Evolutionary conservation across 1,140 invertebrate species (phyloP), one percentile per base, ranked within the genome.

Genomic region (Drosophila pruinosa): DNA sequence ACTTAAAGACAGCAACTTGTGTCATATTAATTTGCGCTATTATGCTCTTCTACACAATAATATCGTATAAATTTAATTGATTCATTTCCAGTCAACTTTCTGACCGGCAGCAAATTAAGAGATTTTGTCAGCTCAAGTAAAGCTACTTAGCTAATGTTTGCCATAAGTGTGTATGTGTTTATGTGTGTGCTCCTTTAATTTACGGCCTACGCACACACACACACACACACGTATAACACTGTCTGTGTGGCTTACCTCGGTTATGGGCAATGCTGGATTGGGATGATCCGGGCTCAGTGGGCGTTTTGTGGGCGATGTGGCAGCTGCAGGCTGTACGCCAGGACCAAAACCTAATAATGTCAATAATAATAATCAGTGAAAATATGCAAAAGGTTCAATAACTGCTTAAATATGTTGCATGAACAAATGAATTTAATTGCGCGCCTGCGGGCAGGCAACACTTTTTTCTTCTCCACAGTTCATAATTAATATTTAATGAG

Each of bases 241-340:
- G 28, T 2, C 38, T 19, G 14, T 2, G n/a, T 7, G 22, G n/a
- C 61, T 89, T 89, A 93, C 92, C 89, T 94, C 93, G n/a, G 93
- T 94, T 57, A 94, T 94, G 54, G 93, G 92, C 78, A 93, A 91
- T 4, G 93, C 93, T 36, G 94, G 93, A 91, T 94, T 94, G 2
- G 93, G 92, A 75, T 93, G 93, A 76, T 94, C 93, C 6, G 93
- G 93, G 39, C 93, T 94, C 24, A 92, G 78, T 17, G 93, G 93
- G 65, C 93, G 86, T 69, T 92, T 91, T 52, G 92, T 92, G 54
- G 93, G 92, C 12, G 93, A 93, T 59, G 90, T 71, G 61, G 92
- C 92, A 22, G 92, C 92, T 57, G 72, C 88, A 72, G 69, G 89
- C 64, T 79, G 91, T 28, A 93, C 91, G 19, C 86, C 91, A 8